Conservation (phyloP, 2,888 invertebrate genomes). For the Ditula angustiorana region DNA sequence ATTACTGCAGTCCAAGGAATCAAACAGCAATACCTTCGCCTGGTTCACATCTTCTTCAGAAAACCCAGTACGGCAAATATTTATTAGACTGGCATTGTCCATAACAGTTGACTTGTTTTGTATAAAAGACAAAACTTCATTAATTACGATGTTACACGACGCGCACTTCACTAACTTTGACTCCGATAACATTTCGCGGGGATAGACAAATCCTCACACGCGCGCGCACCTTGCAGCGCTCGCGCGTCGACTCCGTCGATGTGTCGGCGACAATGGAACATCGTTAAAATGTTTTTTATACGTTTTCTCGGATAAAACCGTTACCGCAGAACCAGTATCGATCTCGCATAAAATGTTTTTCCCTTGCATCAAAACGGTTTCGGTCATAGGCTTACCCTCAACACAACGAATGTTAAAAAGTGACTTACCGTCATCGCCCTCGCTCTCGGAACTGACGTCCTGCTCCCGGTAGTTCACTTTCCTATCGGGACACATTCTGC, state of each 20-base stretch:
- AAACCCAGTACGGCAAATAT: not conserved
- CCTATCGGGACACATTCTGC: not conserved
- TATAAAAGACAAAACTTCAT: not conserved
- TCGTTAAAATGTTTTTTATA: slow-evolving; percentile 14
- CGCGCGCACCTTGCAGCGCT: no score
- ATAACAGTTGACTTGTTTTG: not conserved
- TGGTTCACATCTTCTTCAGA: not conserved
- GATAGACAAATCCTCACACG: not conserved
- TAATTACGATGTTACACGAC: not conserved
- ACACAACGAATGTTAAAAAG: not conserved
- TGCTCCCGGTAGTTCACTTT: not conserved
- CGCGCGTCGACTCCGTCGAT: no score
- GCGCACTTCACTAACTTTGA: not conserved
- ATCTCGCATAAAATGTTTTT: slow-evolving; percentile 21
- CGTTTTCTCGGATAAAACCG: not conserved
- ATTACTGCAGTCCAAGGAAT: not conserved
- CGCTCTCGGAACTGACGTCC: not conserved
- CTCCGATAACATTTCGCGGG: not conserved
- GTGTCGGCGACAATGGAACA: slow-evolving; percentile 3
- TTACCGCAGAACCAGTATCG: slow-evolving; percentile 20
- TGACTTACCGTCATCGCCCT: slow-evolving; percentile 1
- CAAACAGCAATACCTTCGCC: not conserved
- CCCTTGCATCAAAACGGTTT: not conserved
- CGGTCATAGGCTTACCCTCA: slow-evolving; percentile 31
- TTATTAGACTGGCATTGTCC: no score